Evolutionary conservation across 2,888 invertebrate genomes (phyloP), one percentile per base, ranked within the genome.

Genomic region (Germaria angustata): DNA sequence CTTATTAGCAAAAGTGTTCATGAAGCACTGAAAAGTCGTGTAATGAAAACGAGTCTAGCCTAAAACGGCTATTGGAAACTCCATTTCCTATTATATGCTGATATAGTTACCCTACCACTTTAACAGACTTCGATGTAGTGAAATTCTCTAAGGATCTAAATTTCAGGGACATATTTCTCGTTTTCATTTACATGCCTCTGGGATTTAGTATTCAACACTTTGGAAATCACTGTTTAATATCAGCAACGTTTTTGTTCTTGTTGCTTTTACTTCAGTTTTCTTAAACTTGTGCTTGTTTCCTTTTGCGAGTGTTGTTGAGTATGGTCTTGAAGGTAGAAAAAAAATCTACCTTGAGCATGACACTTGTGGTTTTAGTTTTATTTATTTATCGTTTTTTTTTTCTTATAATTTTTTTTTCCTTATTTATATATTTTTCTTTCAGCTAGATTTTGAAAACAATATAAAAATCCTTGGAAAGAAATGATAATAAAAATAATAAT

Each of bases 301-400:
- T 61, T 34, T 77, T 28, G 11, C 41, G 9, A 59, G 28, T 22
- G 2, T 17, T 78, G 71, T 71, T 66, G 53, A 66, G 80, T 71
- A 75, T 82, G 59, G 75, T 66, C 79, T 61, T 63, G 34, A 68
- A 44, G 69, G 32, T 51, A 61, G 32, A 11, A 28, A 36, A 55
- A 46, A 51, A 7, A 17, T 20, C 61, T 71, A 81, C 65, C 80
- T 81, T 61, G 49, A 72, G 72, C 81, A 73, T 81, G 81, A 78
- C 68, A 81, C 78, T 81, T 81, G 78, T 68, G 81, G 81, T 72
- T 72, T 61, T 53, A 66, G 61, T 68, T 68, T 66, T 77, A 28
- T 72, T 44, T 77, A 36, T 65, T 46, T 69, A 3, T 22, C 34
- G 15, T 53, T 32, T 28, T 32, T 68, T 55, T 61, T 46, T 69